A percentile compares a stretch with the other conserved stretches of the same genome.
phyloP scores from a whole-genome alignment of 1,140 invertebrate species.

The Ostrea edulis region DNA sequence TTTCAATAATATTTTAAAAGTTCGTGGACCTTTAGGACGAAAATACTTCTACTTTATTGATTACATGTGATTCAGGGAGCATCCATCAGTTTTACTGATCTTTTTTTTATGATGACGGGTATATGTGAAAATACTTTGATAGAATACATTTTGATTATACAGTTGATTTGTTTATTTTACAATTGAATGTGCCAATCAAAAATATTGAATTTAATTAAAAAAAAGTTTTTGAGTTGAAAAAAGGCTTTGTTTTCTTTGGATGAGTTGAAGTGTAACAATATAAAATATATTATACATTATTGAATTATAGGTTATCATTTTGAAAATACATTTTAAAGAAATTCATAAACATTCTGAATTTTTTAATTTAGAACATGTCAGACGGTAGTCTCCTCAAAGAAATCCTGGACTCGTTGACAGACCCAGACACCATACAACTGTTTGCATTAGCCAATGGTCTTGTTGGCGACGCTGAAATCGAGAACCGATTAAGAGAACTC shows the following conservation, averaged over 20 bases:
- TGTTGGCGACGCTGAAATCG: slow-evolving; percentile 17
- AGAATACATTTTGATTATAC: slow-evolving; percentile 7
- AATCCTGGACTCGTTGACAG: slow-evolving; percentile 38
- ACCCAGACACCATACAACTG: slow-evolving; percentile 31
- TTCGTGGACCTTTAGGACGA: no score
- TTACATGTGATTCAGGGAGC: no score
- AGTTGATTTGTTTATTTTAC: slow-evolving; percentile 22
- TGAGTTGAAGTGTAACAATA: slow-evolving; percentile 30
- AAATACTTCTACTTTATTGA: no score
- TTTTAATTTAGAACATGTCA: not conserved
- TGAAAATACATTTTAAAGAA: no score
- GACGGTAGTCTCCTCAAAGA: slow-evolving; percentile 39
- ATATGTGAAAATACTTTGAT: slow-evolving; percentile 16
- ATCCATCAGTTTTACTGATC: slow-evolving; percentile 25
- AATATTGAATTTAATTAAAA: not conserved
- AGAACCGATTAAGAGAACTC: slow-evolving; percentile 39
- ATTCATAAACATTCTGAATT: not conserved
- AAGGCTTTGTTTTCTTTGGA: slow-evolving; percentile 17
- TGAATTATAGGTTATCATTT: slow-evolving; percentile 27
- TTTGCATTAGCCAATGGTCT: slow-evolving; percentile 41
- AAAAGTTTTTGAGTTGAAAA: not conserved
- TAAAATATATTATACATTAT: not conserved
- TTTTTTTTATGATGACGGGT: slow-evolving; percentile 5
- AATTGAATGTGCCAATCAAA: not conserved
- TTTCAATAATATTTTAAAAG: no score